These are phyloP conservation scores for Cynopterus brachyotis DNA, from an alignment of 2,113 vertebrate species.

Conservation along the genomic window DNA sequence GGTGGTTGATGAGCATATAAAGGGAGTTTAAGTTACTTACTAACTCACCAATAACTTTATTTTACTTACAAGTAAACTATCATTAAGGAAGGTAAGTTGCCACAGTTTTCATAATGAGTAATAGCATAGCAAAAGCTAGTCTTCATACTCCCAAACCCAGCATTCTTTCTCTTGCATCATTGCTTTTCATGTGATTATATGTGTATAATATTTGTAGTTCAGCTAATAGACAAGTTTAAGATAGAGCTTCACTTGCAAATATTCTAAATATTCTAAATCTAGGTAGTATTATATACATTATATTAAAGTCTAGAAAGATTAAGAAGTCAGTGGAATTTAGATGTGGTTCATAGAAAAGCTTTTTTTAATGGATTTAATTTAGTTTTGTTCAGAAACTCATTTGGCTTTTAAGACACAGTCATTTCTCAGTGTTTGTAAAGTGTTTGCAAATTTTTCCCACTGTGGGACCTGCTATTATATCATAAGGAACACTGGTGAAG, in stretches of 20 bases:
- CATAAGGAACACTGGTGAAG: background rate
- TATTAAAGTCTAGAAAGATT: slow-evolving; percentile 47
- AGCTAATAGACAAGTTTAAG: slow-evolving; percentile 29
- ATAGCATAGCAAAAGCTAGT: background rate
- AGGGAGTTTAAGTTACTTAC: background rate
- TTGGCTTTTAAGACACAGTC: slow-evolving; percentile 56
- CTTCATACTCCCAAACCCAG: background rate
- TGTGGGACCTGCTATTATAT: slow-evolving; percentile 23
- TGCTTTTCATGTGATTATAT: background rate
- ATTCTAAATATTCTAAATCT: slow-evolving; percentile 46
- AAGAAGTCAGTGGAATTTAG: slow-evolving; percentile 51
- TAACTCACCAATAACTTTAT: background rate
- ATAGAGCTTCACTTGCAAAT: slow-evolving; percentile 22
- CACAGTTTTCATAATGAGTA: background rate
- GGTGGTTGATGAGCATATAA: background rate
- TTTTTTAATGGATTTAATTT: slow-evolving; percentile 58
- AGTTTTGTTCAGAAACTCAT: slow-evolving; percentile 49
- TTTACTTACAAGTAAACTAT: background rate
- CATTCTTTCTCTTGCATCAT: background rate
- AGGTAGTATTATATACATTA: background rate
- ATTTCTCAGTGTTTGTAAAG: slow-evolving; percentile 54
- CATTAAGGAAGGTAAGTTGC: background rate
- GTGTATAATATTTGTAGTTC: background rate
- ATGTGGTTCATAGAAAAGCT: slow-evolving; percentile 44
- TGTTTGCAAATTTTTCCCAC: slow-evolving; percentile 40